phyloP scores from a whole-genome alignment of 2,888 invertebrate genomes.

The Rotaria magnacalcarata region DNA sequence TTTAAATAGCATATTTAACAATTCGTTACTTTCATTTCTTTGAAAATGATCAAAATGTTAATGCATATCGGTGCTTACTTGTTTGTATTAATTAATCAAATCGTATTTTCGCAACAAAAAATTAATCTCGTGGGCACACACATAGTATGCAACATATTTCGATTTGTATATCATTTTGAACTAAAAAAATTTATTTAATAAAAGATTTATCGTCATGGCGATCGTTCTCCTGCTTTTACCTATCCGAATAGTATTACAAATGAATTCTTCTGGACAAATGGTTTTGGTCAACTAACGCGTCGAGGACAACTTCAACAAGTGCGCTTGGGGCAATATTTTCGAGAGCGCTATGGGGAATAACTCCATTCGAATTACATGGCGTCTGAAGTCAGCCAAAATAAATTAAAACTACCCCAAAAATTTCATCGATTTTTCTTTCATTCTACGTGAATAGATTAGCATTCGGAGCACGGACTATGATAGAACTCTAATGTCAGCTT shows the following conservation, averaged over 20 bases:
- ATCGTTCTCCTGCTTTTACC: conserved; percentile 42
- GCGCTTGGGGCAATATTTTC: conserved; percentile 41
- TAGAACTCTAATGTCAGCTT: conserved; percentile 45
- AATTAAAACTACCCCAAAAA: neutral
- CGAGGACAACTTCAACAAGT: conserved; percentile 47
- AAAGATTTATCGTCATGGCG: conserved; percentile 47
- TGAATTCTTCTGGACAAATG: conserved; percentile 45
- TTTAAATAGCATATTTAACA: no score
- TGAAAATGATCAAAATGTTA: no score
- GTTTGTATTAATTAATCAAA: no score
- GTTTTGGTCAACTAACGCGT: conserved; percentile 47
- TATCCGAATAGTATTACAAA: conserved; percentile 37
- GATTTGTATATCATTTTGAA: no score
- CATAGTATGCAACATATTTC: no score
- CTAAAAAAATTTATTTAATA: no score
- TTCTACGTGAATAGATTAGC: neutral
- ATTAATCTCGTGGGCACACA: no score
- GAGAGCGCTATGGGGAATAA: conserved; percentile 43
- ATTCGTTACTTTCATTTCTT: no score
- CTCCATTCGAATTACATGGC: conserved; percentile 36
- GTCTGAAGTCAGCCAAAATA: neutral
- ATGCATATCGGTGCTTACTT: no score
- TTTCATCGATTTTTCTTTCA: neutral
- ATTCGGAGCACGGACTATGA: conserved; percentile 43
- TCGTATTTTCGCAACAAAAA: no score